These are phyloP conservation scores for Tenodera sinensis DNA, from an alignment of 2,888 invertebrate genomes.

Conservation along the genomic window DNA sequence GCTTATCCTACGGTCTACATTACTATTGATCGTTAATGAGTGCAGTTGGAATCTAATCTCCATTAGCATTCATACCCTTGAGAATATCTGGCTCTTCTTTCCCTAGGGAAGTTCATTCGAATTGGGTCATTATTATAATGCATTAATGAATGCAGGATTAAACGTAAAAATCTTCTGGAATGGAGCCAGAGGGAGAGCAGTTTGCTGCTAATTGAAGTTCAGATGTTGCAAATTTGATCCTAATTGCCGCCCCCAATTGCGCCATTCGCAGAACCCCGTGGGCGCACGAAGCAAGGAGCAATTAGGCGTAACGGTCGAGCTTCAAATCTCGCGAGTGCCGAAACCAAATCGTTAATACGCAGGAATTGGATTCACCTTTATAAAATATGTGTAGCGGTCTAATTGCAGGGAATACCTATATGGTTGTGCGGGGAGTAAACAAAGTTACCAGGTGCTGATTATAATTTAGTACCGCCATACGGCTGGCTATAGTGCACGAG, in stretches of 20 bases:
- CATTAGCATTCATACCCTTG: background rate
- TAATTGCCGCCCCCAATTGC: background rate
- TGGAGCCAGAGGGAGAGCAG: background rate
- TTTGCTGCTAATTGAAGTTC: background rate
- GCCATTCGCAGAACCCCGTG: background rate
- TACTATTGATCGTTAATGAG: background rate
- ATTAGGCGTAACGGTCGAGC: background rate
- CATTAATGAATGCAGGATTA: background rate
- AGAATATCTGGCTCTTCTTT: background rate
- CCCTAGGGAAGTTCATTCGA: background rate
- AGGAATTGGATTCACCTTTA: background rate
- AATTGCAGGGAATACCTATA: background rate
- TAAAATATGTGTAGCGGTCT: background rate
- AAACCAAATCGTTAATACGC: background rate
- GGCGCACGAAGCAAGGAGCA: background rate
- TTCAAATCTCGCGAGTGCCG: background rate
- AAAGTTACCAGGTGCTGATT: background rate
- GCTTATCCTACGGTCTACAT: background rate
- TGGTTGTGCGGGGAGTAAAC: background rate
- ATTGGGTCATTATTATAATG: background rate
- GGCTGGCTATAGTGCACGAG: too few relatives aligned
- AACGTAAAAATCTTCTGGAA: background rate
- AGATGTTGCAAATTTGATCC: background rate
- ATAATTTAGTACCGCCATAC: too few relatives aligned
- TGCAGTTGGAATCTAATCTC: background rate